These are phyloP conservation scores for Synodontis membranacea DNA, from an alignment of 2,113 vertebrate species.

Conservation along the genomic window DNA sequence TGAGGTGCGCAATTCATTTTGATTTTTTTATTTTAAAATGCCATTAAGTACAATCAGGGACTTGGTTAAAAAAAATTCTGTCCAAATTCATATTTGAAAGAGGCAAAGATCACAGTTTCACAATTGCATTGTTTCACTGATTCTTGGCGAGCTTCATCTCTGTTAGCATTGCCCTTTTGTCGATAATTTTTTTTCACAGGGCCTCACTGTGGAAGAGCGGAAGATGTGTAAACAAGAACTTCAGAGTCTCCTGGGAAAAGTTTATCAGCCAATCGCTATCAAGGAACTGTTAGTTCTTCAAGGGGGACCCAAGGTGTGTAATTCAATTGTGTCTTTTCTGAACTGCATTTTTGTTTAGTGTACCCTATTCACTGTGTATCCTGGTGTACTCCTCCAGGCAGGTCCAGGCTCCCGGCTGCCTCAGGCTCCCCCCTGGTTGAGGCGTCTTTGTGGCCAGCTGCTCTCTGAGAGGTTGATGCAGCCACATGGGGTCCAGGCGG, in stretches of 20 bases:
- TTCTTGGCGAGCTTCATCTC: not conserved
- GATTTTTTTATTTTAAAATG: not conserved
- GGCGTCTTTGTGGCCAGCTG: constrained; percentile 85
- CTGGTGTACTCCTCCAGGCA: constrained; percentile 46
- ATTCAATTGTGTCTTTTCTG: not conserved
- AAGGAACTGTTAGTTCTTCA: constrained; percentile 89
- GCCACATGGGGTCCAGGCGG: constrained; percentile 84
- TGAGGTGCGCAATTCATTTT: not conserved
- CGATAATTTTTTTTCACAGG: constrained; percentile 60
- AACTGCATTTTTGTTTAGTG: not conserved
- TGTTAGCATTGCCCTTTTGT: not conserved
- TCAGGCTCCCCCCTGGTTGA: constrained; percentile 81
- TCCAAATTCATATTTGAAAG: not conserved
- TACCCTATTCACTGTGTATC: not conserved
- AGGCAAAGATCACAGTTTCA: not conserved
- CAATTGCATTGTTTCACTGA: not conserved
- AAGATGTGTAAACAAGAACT: constrained; percentile 71
- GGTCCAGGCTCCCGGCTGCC: constrained; percentile 31
- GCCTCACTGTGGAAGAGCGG: constrained; percentile 75
- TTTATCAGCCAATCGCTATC: constrained; percentile 88
- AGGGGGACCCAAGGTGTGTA: constrained; percentile 81
- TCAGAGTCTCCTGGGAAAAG: constrained; percentile 75
- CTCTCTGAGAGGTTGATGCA: constrained; percentile 87
- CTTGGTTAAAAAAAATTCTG: not conserved
- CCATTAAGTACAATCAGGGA: not conserved